A percentile compares a stretch with the other conserved stretches of the same genome.
phyloP scores from a whole-genome alignment of 2,797 vertebrate genomes.

The Astyanax mexicanus region DNA sequence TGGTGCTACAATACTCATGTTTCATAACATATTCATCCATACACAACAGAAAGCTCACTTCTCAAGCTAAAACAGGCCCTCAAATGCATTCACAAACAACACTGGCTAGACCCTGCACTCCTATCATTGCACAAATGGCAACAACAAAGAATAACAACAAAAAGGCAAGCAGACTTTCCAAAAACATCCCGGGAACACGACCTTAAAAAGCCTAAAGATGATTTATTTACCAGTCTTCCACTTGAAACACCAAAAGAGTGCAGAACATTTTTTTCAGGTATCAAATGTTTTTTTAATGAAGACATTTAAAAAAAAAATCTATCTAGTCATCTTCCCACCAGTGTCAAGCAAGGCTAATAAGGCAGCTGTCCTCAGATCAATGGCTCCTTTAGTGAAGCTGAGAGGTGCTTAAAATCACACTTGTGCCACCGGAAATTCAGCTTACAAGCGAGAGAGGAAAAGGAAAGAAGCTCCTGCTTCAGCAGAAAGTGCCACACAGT shows the following conservation, averaged over 20 bases:
- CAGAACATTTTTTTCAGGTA: not conserved
- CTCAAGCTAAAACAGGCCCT: not conserved
- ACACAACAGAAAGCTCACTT: not conserved
- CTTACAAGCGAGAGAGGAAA: not conserved
- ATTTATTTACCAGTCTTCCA: no score
- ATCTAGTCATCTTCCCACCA: not conserved
- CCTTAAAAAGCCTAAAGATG: no score
- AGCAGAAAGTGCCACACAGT: no score
- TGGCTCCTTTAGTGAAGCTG: not conserved
- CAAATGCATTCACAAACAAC: not conserved
- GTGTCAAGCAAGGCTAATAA: not conserved
- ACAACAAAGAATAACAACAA: not conserved
- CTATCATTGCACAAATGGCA: no score
- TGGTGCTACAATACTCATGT: not conserved
- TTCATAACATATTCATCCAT: conserved; percentile 5
- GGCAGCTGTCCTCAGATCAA: not conserved
- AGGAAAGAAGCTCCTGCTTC: no score
- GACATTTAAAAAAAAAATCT: not conserved
- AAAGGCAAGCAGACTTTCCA: not conserved
- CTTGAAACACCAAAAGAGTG: no score
- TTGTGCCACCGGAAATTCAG: not conserved
- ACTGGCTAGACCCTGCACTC: not conserved
- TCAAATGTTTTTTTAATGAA: not conserved
- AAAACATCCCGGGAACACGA: not conserved
- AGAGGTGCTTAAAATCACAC: not conserved